Evolutionary conservation across 2,113 vertebrate genomes (phyloP).

Genomic region (Sylvietta virens): DNA sequence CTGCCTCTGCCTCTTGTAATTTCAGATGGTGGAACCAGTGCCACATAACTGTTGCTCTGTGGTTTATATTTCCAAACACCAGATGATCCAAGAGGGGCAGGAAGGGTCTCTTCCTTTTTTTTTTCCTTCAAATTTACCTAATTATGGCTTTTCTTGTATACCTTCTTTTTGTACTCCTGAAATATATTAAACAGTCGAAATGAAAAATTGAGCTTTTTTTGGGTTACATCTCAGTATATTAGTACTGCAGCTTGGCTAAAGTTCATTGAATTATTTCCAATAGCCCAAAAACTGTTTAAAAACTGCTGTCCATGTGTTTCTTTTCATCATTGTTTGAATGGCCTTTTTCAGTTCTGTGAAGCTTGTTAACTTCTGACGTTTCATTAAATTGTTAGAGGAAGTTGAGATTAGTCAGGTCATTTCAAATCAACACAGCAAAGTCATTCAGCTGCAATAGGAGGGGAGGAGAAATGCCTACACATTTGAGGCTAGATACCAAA

Average conservation of each 20-base stretch:
- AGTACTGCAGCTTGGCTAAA: constrained; percentile 32
- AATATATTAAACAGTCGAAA: neutral
- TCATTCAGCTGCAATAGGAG: constrained; percentile 34
- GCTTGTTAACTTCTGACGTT: constrained; percentile 54
- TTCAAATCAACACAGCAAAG: constrained; percentile 45
- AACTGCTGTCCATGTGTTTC: constrained; percentile 61
- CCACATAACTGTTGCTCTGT: neutral
- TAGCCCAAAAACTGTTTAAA: constrained; percentile 29
- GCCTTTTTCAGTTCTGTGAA: constrained; percentile 13
- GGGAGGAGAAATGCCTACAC: neutral
- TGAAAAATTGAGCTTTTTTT: neutral
- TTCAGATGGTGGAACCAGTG: neutral
- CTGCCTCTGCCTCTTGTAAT: neutral
- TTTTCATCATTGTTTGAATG: constrained; percentile 61
- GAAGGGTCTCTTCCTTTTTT: neutral
- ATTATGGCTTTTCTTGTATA: neutral
- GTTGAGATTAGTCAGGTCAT: constrained; percentile 56
- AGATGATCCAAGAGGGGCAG: neutral
- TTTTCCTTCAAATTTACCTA: neutral
- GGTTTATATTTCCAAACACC: neutral
- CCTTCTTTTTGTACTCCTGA: neutral
- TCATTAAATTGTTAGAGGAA: constrained; percentile 61
- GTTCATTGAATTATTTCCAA: constrained; percentile 48
- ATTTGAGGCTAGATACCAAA: neutral
- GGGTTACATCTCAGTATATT: neutral